Conservation (phyloP, 2,113 vertebrate species). For the Hassar affinis region DNA sequence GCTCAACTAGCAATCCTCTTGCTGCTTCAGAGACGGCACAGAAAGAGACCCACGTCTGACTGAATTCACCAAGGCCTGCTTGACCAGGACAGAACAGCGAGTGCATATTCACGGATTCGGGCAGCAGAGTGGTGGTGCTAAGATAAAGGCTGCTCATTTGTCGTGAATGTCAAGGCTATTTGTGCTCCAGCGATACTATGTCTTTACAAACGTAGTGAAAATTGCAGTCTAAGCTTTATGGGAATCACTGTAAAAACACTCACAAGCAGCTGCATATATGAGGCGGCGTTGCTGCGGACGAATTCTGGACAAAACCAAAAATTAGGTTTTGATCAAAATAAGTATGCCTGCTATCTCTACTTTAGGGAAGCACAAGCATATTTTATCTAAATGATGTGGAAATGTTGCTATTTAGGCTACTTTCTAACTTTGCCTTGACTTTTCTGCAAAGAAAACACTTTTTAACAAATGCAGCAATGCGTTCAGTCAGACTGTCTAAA, state of each 20-base stretch:
- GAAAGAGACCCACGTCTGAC: slow-evolving; percentile 32
- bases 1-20: slow-evolving; percentile 84
- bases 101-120: slow-evolving; percentile 32
- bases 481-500: neutral
- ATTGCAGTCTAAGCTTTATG: slow-evolving; percentile 1
- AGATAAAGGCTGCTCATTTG: slow-evolving; percentile 43
- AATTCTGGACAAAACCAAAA: neutral
- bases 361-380: neutral
- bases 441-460: neutral
- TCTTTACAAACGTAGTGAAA: slow-evolving; percentile 1
- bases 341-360: neutral
- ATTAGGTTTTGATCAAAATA: neutral
- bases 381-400: neutral
- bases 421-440: neutral
- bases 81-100: slow-evolving; percentile 41
- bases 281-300: neutral
- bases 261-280: neutral
- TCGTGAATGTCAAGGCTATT: slow-evolving; percentile 20
- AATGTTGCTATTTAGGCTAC: neutral
- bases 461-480: neutral
- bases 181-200: slow-evolving; percentile 27
- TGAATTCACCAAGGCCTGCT: slow-evolving; percentile 34
- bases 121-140: slow-evolving; percentile 2
- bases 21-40: slow-evolving; percentile 66
- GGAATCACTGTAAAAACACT: slow-evolving; percentile 10